Evolutionary conservation across 2,888 invertebrate genomes (phyloP).

Genomic region (Idaea straminata): DNA sequence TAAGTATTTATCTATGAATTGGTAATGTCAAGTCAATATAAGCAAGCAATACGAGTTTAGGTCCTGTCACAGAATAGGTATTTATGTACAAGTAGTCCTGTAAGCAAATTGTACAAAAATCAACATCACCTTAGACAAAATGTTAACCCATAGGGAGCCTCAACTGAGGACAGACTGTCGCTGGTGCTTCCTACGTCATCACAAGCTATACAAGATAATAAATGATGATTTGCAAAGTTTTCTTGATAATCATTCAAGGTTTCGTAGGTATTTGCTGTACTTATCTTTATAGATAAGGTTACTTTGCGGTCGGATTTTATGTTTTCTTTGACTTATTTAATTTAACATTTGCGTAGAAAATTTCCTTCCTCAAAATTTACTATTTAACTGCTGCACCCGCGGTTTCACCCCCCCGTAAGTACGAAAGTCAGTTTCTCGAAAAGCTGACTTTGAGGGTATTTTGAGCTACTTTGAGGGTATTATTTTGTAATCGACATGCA

Average conservation of each 20-base stretch:
- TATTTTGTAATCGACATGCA: too few species aligned
- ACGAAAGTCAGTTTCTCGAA: too few species aligned
- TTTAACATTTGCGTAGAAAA: neutral
- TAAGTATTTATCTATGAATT: too few species aligned
- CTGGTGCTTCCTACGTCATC: conserved; percentile 25
- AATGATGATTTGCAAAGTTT: conserved; percentile 29
- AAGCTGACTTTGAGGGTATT: too few species aligned
- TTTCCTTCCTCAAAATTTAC: neutral
- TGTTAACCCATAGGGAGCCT: conserved; percentile 33
- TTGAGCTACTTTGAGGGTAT: too few species aligned
- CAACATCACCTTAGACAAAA: neutral
- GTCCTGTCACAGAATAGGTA: too few species aligned
- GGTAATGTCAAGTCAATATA: too few species aligned
- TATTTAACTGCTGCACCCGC: too few species aligned
- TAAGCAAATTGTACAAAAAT: neutral
- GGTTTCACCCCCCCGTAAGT: too few species aligned
- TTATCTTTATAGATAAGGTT: neutral
- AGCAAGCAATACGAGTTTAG: too few species aligned
- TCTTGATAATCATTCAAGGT: conserved; percentile 8
- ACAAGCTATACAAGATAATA: conserved; percentile 28
- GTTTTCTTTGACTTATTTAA: neutral
- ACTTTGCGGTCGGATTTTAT: neutral
- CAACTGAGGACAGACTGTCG: conserved; percentile 19
- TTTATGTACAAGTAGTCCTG: too few species aligned
- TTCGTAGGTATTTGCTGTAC: neutral